Evolutionary conservation across 2,797 vertebrate species (phyloP).

Genomic region (Spinibarbus caldwelli): DNA sequence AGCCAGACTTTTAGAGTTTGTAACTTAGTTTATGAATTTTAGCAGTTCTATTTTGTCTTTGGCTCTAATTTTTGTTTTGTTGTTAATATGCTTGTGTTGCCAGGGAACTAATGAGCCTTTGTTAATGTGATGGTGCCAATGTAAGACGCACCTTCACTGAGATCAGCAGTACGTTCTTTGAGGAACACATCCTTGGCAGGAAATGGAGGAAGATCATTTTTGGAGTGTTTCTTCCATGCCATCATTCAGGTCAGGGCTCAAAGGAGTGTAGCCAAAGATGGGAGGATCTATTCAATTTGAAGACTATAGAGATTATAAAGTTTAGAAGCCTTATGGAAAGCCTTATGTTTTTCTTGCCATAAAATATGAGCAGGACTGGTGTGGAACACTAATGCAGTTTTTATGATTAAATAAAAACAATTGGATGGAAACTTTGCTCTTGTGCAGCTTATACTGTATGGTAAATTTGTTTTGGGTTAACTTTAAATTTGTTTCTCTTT

Average conservation of each 20-base stretch:
- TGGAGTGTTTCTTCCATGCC: slow-evolving; percentile 82
- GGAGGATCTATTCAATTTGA: neutral
- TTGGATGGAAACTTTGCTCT: neutral
- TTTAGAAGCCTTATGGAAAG: neutral
- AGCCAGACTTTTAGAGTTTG: neutral
- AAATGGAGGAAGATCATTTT: slow-evolving; percentile 83
- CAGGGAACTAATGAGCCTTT: slow-evolving; percentile 45
- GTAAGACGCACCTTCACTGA: slow-evolving; percentile 82
- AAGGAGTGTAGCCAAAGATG: neutral
- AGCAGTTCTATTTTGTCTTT: slow-evolving; percentile 4
- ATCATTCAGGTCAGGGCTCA: slow-evolving; percentile 76
- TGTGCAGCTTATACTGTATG: neutral
- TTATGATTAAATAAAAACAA: slow-evolving; percentile 3
- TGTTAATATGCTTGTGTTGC: slow-evolving; percentile 4
- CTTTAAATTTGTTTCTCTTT: neutral
- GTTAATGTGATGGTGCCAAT: slow-evolving; percentile 71
- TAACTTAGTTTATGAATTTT: slow-evolving; percentile 6
- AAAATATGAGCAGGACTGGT: neutral
- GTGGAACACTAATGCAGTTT: neutral
- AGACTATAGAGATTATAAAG: neutral
- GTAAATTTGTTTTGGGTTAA: neutral
- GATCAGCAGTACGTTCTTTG: slow-evolving; percentile 79
- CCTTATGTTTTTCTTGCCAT: neutral
- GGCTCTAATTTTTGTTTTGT: neutral
- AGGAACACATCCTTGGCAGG: slow-evolving; percentile 77